Base-by-base conservation (phyloP, 2,888 invertebrate genomes). In the Dryomyza anilis region DNA sequence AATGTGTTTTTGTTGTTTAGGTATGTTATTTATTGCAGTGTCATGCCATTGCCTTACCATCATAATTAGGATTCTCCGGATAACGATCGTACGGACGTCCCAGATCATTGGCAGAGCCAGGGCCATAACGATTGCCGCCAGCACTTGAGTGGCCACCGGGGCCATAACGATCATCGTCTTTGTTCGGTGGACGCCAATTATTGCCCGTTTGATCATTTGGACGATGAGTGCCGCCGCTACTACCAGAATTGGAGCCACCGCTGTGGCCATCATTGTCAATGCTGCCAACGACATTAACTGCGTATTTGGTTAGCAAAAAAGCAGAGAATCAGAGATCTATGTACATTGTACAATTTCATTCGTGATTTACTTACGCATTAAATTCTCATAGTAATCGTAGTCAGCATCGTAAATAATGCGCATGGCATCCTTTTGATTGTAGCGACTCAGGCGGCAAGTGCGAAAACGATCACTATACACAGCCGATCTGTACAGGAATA, bases 351-450 rank as follows among this genome's bases (percentile, higher is more conserved):
- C n/a, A n/a, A n/a, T n/a, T n/a, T n/a, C n/a, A n/a, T 50, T 3
- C 14, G 14, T 14, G 8, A 16, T 68, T 56, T 70, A 89, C 93
- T 89, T 86, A 94, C 95, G 91, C 93, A 94, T 94, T 59, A 95
- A 86, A 84, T 94, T 94, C 84, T 95, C 95, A 78, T 95, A 95
- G 83, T 95, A 95, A 84, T 95, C 95, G 81, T 93, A 95, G 83
- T 94, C 94, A 2, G 93, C 93, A 81, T 95, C 95, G 79, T 94
- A 94, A 71, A 94, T 91, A 63, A 95, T 89, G 67, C 94, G 86
- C 88, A 94, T 92, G 48, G 94, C 93, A 79, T 94, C 93, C 76
- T 91, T 89, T 84, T 94, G 92, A 84, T 93, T 94, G 84, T 91
- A 94, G 76, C 93, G 87, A 78, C 93, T 93, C 70, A 95, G 86